phyloP scores from a whole-genome alignment of 2,888 invertebrate species.

The Cataglyphis cursor region DNA sequence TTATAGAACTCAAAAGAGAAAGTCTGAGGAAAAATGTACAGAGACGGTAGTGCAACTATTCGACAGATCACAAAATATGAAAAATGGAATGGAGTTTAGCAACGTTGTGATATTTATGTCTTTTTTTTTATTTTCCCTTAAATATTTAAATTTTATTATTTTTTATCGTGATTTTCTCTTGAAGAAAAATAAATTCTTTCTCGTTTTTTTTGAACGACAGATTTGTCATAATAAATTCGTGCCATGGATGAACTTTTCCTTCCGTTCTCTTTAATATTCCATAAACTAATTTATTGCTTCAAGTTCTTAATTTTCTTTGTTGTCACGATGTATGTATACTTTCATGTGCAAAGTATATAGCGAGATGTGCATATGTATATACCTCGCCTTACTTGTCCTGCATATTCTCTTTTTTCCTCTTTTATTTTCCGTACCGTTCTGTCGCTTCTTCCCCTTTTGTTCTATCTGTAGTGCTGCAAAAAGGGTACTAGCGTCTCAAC shows the following conservation, averaged over 20 bases:
- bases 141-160: conserved; percentile 3
- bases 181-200: background rate
- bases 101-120: background rate
- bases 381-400: conserved; percentile 28
- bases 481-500: conserved; percentile 45
- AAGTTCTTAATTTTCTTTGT: conserved; percentile 49
- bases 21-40: conserved; percentile 21
- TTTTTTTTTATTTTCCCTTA: background rate
- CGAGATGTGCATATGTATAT: conserved; percentile 16
- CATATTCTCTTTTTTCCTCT: background rate
- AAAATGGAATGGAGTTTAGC: conserved; percentile 26
- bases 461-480: conserved; percentile 34
- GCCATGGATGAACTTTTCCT: conserved; percentile 6
- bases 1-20: conserved; percentile 47
- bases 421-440: conserved; percentile 42
- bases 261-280: conserved; percentile 22
- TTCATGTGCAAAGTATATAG: background rate
- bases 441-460: conserved; percentile 33
- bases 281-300: conserved; percentile 44
- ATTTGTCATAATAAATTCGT: conserved; percentile 4
- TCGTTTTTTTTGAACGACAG: background rate
- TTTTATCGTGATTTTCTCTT: background rate
- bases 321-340: conserved; percentile 19
- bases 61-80: conserved; percentile 37
- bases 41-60: conserved; percentile 44